A percentile compares a stretch with the other conserved stretches of the same genome.
phyloP scores from a whole-genome alignment of 1,140 invertebrate genomes.

The Drosophila ambigua region DNA sequence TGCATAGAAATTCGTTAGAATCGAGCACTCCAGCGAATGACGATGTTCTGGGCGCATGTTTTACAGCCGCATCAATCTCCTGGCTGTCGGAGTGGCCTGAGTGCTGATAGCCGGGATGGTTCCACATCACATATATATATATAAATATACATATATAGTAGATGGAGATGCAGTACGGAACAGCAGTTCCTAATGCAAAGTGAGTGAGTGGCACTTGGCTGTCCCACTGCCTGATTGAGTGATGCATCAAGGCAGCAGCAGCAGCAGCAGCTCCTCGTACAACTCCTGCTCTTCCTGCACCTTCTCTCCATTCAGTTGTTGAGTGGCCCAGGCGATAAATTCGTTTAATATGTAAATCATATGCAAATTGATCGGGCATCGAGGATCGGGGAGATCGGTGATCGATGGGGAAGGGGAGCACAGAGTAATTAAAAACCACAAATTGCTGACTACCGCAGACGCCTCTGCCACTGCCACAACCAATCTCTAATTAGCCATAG shows the following conservation, averaged over 20 bases:
- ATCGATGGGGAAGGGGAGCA: neutral
- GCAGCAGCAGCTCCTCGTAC: constrained; percentile 5
- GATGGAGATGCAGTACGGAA: constrained; percentile 40
- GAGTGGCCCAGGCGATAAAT: constrained; percentile 57
- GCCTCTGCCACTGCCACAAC: constrained; percentile 17
- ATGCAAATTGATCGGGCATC: constrained; percentile 32
- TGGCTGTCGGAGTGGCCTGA: constrained; percentile 29
- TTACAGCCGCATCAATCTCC: constrained; percentile 68
- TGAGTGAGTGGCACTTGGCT: constrained; percentile 36
- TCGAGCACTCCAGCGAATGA: constrained; percentile 14
- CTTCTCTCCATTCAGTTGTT: constrained; percentile 13
- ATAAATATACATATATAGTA: neutral
- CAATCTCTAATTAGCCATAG: constrained; percentile 51
- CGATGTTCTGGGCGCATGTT: constrained; percentile 40
- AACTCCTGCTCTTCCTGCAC: constrained; percentile 14
- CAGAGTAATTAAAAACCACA: constrained; percentile 59
- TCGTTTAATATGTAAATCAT: constrained; percentile 72
- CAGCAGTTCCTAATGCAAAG: constrained; percentile 24
- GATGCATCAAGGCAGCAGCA: constrained; percentile 35
- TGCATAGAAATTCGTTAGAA: constrained; percentile 30
- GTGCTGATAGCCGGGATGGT: constrained; percentile 65
- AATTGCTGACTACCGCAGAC: constrained; percentile 29
- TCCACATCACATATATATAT: constrained; percentile 21
- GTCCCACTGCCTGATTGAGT: constrained; percentile 47
- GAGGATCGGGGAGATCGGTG: neutral